Base-by-base conservation (phyloP, 1,140 invertebrate species). In the Anagrus nilaparvatae region DNA sequence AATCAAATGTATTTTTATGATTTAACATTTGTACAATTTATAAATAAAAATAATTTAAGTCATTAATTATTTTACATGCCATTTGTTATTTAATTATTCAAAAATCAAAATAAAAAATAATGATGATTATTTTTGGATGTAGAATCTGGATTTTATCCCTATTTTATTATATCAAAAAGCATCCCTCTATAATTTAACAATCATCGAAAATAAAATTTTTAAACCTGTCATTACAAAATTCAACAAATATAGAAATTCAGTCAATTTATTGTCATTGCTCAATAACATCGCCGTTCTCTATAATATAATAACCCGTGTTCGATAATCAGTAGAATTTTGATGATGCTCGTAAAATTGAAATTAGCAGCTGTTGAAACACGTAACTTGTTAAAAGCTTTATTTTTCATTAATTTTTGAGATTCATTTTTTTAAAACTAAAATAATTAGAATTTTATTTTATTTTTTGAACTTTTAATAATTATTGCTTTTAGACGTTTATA, bases 271-370 rank as follows among this genome's bases (percentile, higher is more conserved):
- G n/a, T n/a, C n/a, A n/a, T n/a, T n/a, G n/a, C n/a, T n/a, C n/a
- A n/a, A n/a, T n/a, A n/a, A n/a, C n/a, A n/a, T n/a, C n/a, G n/a
- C n/a, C n/a, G n/a, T n/a, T n/a, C n/a, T n/a, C n/a, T n/a, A n/a
- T n/a, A n/a, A n/a, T n/a, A n/a, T n/a, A n/a, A n/a, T n/a, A n/a
- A n/a, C n/a, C n/a, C n/a, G n/a, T n/a, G n/a, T 36, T 33, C 36
- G 31, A 36, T 13, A 21, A 37, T 4, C 2, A 24, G n/a, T 18
- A 25, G 24, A 34, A 20, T 41, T 35, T 19, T 18, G 8, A 43
- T 43, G 24, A 43, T 25, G 20, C 32, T 36, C 23, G 42, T 32
- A 25, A 29, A 43, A 29, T 37, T 37, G 25, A 43, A 43, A 43
- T 38, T 43, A 38, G 34, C 42, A 19, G 2, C 33, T 25, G 19